These are phyloP conservation scores for Clupea harengus DNA, from an alignment of 2,113 vertebrate genomes.

Conservation along the genomic window DNA sequence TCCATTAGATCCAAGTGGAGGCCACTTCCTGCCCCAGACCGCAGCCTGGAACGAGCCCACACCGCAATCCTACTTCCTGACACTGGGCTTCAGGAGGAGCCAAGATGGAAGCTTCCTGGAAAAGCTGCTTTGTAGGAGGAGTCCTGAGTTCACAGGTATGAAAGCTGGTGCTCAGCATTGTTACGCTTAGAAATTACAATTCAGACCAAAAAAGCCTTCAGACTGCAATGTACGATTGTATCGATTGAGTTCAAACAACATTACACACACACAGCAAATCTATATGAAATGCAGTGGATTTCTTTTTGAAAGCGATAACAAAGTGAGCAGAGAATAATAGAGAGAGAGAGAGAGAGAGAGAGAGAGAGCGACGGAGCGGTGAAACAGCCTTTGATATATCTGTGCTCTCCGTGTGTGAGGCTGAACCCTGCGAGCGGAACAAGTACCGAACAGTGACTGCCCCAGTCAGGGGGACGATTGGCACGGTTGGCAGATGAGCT, in stretches of 20 bases:
- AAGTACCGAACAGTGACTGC: too few relatives aligned
- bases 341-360: neutral
- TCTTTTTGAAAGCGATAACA: too few relatives aligned
- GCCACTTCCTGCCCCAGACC: conserved; percentile 66
- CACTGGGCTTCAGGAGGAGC: conserved; percentile 68
- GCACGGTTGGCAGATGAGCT: too few relatives aligned
- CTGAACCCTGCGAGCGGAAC: too few relatives aligned
- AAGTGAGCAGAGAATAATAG: neutral
- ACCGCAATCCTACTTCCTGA: conserved; percentile 61
- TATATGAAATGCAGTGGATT: too few relatives aligned
- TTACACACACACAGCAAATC: too few relatives aligned
- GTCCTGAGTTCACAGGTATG: conserved; percentile 66
- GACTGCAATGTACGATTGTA: too few relatives aligned
- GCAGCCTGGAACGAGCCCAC: conserved; percentile 48
- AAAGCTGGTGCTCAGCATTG: neutral
- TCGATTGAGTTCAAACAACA: too few relatives aligned
- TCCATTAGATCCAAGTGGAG: conserved; percentile 56
- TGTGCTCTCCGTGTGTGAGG: too few relatives aligned
- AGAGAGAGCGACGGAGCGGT: too few relatives aligned
- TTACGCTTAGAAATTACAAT: neutral
- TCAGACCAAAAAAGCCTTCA: neutral
- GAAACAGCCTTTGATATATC: too few relatives aligned
- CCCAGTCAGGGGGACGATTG: too few relatives aligned
- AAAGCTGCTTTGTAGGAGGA: conserved; percentile 59
- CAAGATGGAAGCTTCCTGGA: conserved; percentile 64